Base-by-base conservation (phyloP, 2,113 vertebrate genomes). In the Anthoscopus minutus region DNA sequence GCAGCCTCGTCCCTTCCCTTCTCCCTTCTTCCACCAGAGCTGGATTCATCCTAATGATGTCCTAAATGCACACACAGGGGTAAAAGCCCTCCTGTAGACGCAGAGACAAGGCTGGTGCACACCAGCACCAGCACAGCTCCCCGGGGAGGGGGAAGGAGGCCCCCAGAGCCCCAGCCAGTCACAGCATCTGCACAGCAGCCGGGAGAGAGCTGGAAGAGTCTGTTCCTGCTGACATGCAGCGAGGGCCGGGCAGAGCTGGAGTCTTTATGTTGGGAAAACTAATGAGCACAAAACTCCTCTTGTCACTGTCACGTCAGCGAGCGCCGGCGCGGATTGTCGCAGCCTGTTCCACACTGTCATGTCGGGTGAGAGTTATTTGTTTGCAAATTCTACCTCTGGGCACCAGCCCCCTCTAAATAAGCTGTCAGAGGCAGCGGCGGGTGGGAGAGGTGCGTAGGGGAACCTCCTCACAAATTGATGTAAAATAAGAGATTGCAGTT, bases 31-130 rank as follows among this genome's bases (percentile, higher is more conserved):
- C 91, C 58, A 8, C 13, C 67, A 24, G 21, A 7, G 1, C 2
- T 5, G 54, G 40, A 6, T 20, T 5, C 37, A 31, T 6, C 50
- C 64, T 53, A 5, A 19, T 4, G 30, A 5, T 4, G n/a, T 27
- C 70, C 69, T 14, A 5, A 24, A 14, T 0, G 18, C 6, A 3
- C 6, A 1, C 25, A 1, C 2, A 0, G 44, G 42, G 48, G 17
- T 22, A 7, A 14, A 50, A 8, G n/a, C 37, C 27, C 20, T 23
- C 38, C 13, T 1, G 15, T 0, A 4, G 73, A 1, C 3, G 27
- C 19, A 33, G 53, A 33, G 23, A 5, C 14, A 0, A 19, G 61
- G 61, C 71, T 53, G 27, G 7, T 2, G 37, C 0, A n/a, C 18
- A 3, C 7, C 66, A 8, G 71, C 1, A 0, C 7, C 57, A 15